Conservation (phyloP, 1,140 invertebrate species). For the Penaeus vannamei region DNA sequence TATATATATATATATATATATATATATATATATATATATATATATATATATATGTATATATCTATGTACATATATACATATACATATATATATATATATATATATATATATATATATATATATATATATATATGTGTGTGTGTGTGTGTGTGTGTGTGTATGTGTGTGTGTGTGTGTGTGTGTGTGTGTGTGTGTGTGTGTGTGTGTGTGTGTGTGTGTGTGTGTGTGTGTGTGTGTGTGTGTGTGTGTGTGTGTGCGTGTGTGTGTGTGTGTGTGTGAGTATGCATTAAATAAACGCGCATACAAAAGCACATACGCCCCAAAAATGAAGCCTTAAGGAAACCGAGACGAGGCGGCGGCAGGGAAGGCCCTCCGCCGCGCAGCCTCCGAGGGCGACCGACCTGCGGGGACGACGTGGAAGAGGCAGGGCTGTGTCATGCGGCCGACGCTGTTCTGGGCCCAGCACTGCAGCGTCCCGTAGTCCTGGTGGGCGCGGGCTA, state of each 20-base stretch:
- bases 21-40: not conserved
- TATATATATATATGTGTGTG: not conserved
- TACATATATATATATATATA: not conserved
- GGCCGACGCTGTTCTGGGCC: slow-evolving; percentile 86
- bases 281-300: no score
- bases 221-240: not conserved
- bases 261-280: not conserved
- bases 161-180: not conserved
- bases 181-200: not conserved
- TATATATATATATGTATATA: not conserved
- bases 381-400: slow-evolving; percentile 74
- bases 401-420: slow-evolving; percentile 86
- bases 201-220: not conserved
- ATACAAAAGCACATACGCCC: no score
- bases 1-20: no score
- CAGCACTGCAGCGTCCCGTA: slow-evolving; percentile 88
- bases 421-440: slow-evolving; percentile 84
- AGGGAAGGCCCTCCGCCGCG: no score
- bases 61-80: not conserved
- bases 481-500: slow-evolving; percentile 74
- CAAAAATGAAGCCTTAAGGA: no score
- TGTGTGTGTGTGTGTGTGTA: not conserved
- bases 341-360: no score
- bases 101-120: slow-evolving; percentile 10
- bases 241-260: not conserved